Conservation (phyloP, 2,113 vertebrate species). For the Gymnorhina tibicen region DNA sequence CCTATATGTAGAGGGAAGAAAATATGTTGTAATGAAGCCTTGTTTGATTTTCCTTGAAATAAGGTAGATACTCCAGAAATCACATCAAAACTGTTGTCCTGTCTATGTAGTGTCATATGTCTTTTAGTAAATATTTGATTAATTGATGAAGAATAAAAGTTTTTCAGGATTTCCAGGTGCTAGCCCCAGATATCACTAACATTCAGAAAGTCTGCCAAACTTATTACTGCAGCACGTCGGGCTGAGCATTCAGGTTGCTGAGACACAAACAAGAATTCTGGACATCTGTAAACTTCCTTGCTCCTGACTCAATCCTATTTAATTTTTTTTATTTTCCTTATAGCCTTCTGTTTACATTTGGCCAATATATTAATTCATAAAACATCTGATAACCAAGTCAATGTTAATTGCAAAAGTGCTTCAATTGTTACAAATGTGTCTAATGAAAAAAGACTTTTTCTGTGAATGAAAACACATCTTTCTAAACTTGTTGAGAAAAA, state of each 20-base stretch:
- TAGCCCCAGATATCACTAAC: background rate
- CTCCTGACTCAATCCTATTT: fast-evolving
- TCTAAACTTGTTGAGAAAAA: background rate
- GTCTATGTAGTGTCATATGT: background rate
- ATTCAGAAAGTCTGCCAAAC: background rate
- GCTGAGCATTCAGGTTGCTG: background rate
- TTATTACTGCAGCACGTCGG: background rate
- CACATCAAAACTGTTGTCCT: background rate
- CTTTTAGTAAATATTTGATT: background rate
- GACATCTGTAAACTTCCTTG: background rate
- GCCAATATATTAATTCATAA: background rate
- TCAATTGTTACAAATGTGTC: background rate
- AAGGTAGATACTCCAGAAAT: background rate
- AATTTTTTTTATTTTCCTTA: background rate
- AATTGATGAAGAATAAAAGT: background rate
- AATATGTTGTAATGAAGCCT: background rate
- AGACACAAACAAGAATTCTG: background rate
- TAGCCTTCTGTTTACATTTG: background rate
- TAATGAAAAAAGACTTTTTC: background rate
- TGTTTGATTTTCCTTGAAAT: background rate
- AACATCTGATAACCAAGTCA: background rate
- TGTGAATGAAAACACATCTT: background rate
- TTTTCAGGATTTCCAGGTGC: background rate
- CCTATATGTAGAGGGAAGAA: background rate
- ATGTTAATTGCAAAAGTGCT: background rate